These are phyloP conservation scores for Leucophora obtusa DNA, from an alignment of 2,888 invertebrate species.

Conservation along the genomic window DNA sequence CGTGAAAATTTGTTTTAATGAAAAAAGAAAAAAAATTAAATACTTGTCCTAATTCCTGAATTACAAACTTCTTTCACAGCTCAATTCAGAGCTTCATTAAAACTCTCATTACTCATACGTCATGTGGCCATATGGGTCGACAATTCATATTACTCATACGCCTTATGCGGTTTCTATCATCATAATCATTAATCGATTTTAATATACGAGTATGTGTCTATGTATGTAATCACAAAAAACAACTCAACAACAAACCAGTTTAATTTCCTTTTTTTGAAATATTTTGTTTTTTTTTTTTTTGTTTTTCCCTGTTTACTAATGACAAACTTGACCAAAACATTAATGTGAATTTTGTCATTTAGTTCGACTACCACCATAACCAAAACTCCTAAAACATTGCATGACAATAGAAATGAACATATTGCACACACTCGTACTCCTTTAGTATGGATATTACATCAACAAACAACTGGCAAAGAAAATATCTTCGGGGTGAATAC, in stretches of 20 bases:
- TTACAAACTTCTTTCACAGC: no score
- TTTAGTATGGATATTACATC: slow-evolving; percentile 6
- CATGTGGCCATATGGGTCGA: slow-evolving; percentile 1
- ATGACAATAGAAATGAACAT: slow-evolving; percentile 53
- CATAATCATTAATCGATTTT: slow-evolving; percentile 43
- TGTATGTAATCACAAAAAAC: slow-evolving; percentile 22
- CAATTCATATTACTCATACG: slow-evolving; percentile 35
- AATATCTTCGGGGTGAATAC: no score
- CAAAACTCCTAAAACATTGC: slow-evolving; percentile 17
- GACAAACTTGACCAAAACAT: slow-evolving; percentile 63
- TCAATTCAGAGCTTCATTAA: no score
- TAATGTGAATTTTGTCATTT: slow-evolving; percentile 62
- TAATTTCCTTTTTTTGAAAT: slow-evolving; percentile 41
- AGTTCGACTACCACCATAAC: background rate
- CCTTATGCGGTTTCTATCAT: slow-evolving; percentile 29
- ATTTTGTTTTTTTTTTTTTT: slow-evolving; percentile 9
- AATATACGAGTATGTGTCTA: no score
- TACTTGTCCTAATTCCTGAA: no score
- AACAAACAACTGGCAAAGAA: background rate
- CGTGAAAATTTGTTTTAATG: no score
- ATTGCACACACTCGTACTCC: background rate
- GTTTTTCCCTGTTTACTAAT: slow-evolving; percentile 43
- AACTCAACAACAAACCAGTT: slow-evolving; percentile 25
- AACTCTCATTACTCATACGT: slow-evolving; percentile 27
- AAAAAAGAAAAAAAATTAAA: no score